These are phyloP conservation scores for Xylocopa sonorina DNA, from an alignment of 1,140 invertebrate genomes.

Conservation along the genomic window DNA sequence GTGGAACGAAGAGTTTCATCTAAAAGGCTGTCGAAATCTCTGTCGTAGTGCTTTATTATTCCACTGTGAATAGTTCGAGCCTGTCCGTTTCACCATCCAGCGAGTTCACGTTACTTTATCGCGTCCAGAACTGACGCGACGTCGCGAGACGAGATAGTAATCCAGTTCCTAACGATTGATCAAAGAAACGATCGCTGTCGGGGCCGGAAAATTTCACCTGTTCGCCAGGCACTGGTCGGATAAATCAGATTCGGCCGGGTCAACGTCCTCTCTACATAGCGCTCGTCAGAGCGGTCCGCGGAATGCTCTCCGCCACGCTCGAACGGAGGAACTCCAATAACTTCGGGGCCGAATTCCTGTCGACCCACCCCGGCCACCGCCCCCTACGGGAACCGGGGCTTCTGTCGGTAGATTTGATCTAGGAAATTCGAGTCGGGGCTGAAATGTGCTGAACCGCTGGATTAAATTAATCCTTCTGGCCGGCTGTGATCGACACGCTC, in stretches of 20 bases:
- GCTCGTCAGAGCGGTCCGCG: slow-evolving; percentile 41
- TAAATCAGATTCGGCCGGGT: slow-evolving; percentile 56
- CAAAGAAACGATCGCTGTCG: not conserved
- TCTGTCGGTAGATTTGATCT: slow-evolving; percentile 60
- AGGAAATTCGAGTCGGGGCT: slow-evolving; percentile 52
- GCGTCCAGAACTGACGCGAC: no score
- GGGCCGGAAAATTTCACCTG: slow-evolving; percentile 53
- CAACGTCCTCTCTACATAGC: slow-evolving; percentile 51
- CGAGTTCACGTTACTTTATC: no score
- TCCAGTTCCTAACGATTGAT: not conserved
- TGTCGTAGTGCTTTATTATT: no score
- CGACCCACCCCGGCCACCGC: slow-evolving; percentile 22
- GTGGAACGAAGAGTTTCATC: no score
- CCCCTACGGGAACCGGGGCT: slow-evolving; percentile 44
- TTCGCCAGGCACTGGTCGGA: slow-evolving; percentile 25
- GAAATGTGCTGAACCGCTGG: slow-evolving; percentile 48
- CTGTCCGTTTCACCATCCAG: no score
- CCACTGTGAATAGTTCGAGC: no score
- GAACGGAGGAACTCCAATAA: slow-evolving; percentile 61
- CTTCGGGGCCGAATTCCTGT: slow-evolving; percentile 58
- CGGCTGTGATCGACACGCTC: slow-evolving; percentile 40
- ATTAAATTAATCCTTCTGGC: slow-evolving; percentile 55
- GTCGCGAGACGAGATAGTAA: not conserved
- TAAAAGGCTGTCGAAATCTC: no score
- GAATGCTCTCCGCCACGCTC: slow-evolving; percentile 46